These are phyloP conservation scores for Amphimedon queenslandica DNA, from an alignment of 37 sponge, comb jelly and placozoan genomes.

Conservation along the genomic window DNA sequence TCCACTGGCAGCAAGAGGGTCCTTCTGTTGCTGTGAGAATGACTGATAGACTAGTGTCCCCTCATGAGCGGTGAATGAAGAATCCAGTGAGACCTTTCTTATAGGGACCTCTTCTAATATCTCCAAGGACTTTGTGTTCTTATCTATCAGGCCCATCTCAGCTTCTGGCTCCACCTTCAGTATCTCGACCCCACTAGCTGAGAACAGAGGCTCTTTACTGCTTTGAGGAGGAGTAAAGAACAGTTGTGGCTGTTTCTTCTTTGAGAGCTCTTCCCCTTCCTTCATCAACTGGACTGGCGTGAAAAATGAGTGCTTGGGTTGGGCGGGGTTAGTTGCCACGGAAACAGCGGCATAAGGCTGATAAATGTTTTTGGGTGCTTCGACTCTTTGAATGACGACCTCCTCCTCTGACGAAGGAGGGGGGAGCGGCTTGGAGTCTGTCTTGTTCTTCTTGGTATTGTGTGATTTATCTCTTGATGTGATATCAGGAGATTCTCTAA, in stretches of 20 bases:
- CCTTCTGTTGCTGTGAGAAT: neutral
- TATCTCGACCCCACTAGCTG: slow-evolving; percentile 4
- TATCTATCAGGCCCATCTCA: slow-evolving; percentile 21
- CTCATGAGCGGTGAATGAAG: neutral
- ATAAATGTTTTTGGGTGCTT: too few relatives aligned
- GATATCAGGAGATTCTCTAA: too few relatives aligned
- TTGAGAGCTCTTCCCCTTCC: too few relatives aligned
- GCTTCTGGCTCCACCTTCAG: slow-evolving; percentile 30
- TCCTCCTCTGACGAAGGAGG: too few relatives aligned
- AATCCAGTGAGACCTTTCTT: slow-evolving; percentile 11
- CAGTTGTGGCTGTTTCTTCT: too few relatives aligned
- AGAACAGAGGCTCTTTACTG: too few relatives aligned
- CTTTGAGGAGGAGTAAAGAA: neutral
- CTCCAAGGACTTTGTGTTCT: slow-evolving; percentile 44
- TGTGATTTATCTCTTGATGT: too few relatives aligned
- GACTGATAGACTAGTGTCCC: neutral
- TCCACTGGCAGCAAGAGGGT: neutral
- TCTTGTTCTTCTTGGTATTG: too few relatives aligned
- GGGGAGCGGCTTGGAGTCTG: too few relatives aligned
- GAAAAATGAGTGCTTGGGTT: neutral
- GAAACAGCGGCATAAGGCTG: too few relatives aligned
- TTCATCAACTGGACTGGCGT: neutral
- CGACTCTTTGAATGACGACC: too few relatives aligned
- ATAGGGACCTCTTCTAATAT: slow-evolving; percentile 41
- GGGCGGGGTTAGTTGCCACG: neutral